Base-by-base conservation (phyloP, 2,797 vertebrate species). In the Knipowitschia caucasica region DNA sequence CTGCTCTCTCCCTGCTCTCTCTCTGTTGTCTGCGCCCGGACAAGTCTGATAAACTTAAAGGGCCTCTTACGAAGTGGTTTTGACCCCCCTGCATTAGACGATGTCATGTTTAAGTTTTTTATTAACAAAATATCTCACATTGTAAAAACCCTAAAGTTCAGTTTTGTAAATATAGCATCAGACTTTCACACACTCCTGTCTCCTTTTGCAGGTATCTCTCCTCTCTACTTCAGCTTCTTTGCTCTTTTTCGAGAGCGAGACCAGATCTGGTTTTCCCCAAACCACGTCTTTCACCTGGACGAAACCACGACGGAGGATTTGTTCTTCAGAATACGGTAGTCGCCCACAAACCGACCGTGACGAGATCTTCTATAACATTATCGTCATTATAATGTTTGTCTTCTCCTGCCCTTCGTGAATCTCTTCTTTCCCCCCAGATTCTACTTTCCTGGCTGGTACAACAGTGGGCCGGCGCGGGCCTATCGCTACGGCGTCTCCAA, bases 391-490 rank as follows among this genome's bases (percentile, higher is more conserved):
- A n/a, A n/a, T n/a, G n/a, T n/a, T n/a, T n/a, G n/a, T n/a, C n/a
- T 11, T n/a, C 39, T 44, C 7, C 0, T 51, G 10, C 2, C 20
- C 4, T 4, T 23, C 2, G 14, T 4, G n/a, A n/a, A n/a, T 40
- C 4, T 3, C 8, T 62, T 26, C 0, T 1, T 43, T 58, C 45
- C 23, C 29, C 1, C 50, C 67, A 98, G 95, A 75, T 96, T 93
- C 88, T 98, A 98, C 80, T 98, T 96, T 79, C 92, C 94, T 61
- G 90, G 92, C 74, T 98, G 95, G 94, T 94, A 95, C 66, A 93
- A 91, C 53, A 92, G 89, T 56, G 92, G 91, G 55, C 85, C 74
- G 45, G 92, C 92, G 74, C 69, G 83, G 21, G 92, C 94, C 0
- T 94, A 91, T 76, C 91, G 95, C 0, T 91, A 93, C 11, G 94